These are phyloP conservation scores for Gymnopithys bicolor DNA, from an alignment of 2,797 vertebrate species.

Conservation along the genomic window DNA sequence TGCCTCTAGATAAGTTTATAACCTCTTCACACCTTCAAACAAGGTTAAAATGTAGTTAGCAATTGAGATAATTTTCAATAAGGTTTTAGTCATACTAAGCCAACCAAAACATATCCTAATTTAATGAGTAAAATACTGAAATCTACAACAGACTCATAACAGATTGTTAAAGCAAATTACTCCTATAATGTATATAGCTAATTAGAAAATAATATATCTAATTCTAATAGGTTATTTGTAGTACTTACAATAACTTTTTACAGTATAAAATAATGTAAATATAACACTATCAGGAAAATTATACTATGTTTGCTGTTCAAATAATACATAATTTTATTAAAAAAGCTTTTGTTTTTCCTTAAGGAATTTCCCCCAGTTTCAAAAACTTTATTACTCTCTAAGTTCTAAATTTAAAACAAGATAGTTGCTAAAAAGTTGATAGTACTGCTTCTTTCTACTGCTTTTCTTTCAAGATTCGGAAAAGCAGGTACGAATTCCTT, in stretches of 20 bases:
- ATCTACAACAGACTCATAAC: neutral
- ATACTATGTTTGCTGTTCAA: neutral
- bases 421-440: neutral
- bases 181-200: neutral
- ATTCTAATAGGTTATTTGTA: neutral
- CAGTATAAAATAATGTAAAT: neutral
- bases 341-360: neutral
- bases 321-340: neutral
- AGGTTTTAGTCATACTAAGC: neutral
- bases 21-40: neutral
- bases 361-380: neutral
- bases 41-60: neutral
- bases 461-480: neutral
- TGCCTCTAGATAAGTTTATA: neutral
- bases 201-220: neutral
- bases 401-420: neutral
- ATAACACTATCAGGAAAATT: neutral
- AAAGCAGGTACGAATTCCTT: neutral
- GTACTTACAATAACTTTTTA: neutral
- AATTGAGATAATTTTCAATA: neutral
- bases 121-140: neutral
- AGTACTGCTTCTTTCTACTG: neutral
- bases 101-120: neutral
- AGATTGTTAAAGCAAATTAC: neutral
- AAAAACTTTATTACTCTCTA: neutral